phyloP scores from a whole-genome alignment of 2,888 invertebrate genomes.

The Abrostola triplasia region DNA sequence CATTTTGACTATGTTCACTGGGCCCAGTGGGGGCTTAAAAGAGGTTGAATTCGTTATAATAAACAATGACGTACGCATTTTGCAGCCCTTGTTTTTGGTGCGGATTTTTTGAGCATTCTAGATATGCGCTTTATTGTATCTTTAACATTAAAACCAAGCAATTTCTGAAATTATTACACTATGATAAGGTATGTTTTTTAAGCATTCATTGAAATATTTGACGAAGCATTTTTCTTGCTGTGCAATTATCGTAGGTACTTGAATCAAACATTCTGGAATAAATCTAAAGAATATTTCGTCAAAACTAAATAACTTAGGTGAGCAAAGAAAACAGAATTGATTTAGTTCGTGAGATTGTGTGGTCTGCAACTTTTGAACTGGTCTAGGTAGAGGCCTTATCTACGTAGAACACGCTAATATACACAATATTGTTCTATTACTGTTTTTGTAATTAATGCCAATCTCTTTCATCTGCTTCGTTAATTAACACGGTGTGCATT shows the following conservation, averaged over 20 bases:
- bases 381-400: constrained; percentile 43
- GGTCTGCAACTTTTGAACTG: constrained; percentile 39
- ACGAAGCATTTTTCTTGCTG: no score
- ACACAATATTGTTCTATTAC: constrained; percentile 42
- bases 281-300: constrained; percentile 17
- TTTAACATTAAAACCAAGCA: background rate
- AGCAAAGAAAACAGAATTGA: constrained; percentile 32
- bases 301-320: constrained; percentile 19
- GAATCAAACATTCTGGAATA: background rate
- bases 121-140: background rate
- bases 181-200: no score
- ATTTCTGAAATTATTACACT: no score
- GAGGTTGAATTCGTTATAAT: constrained; percentile 51
- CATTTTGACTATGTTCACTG: constrained; percentile 73
- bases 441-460: constrained; percentile 44
- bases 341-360: constrained; percentile 55
- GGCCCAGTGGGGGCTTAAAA: constrained; percentile 74
- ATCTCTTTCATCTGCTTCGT: constrained; percentile 46
- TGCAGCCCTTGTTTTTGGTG: constrained; percentile 22
- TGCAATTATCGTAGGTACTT: background rate
- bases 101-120: background rate
- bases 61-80: constrained; percentile 52
- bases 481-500: constrained; percentile 40
- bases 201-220: background rate
- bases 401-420: constrained; percentile 47